Conservation (phyloP, 2,888 invertebrate species). For the Endotricha flammealis region DNA sequence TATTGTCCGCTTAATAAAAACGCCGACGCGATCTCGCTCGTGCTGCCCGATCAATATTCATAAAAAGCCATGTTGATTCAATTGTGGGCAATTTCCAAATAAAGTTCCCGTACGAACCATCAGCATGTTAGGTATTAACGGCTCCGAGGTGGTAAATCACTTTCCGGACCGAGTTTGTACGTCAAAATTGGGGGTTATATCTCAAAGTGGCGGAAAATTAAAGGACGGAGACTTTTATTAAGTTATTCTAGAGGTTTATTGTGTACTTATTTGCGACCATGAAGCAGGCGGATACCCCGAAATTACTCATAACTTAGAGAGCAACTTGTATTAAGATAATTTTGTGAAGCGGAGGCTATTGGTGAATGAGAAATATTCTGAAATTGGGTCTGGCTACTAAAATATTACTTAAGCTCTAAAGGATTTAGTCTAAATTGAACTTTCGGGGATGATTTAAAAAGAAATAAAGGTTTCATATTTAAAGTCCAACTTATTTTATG, state of each 20-base stretch:
- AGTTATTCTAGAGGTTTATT: constrained; percentile 4
- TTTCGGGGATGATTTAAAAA: too few species aligned
- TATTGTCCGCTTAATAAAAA: not conserved
- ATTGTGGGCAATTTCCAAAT: not conserved
- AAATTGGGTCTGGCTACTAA: too few species aligned
- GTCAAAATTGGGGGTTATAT: constrained; percentile 10
- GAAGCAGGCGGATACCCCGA: too few species aligned
- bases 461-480: too few species aligned
- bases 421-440: too few species aligned
- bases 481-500: too few species aligned
- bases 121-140: not conserved
- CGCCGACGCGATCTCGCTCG: not conserved
- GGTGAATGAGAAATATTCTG: too few species aligned
- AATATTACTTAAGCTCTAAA: too few species aligned
- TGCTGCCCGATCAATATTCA: not conserved
- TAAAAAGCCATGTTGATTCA: not conserved
- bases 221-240: constrained; percentile 7
- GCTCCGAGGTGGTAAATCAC: constrained; percentile 4
- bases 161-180: constrained; percentile 6
- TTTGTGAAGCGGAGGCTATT: too few species aligned
- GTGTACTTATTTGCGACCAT: constrained; percentile 1
- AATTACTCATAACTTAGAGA: too few species aligned
- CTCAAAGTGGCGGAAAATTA: constrained; percentile 11
- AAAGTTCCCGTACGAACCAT: not conserved
- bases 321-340: too few species aligned